Conservation (phyloP, 92 coral and sea anemone species). For the Pocillopora grandis region DNA sequence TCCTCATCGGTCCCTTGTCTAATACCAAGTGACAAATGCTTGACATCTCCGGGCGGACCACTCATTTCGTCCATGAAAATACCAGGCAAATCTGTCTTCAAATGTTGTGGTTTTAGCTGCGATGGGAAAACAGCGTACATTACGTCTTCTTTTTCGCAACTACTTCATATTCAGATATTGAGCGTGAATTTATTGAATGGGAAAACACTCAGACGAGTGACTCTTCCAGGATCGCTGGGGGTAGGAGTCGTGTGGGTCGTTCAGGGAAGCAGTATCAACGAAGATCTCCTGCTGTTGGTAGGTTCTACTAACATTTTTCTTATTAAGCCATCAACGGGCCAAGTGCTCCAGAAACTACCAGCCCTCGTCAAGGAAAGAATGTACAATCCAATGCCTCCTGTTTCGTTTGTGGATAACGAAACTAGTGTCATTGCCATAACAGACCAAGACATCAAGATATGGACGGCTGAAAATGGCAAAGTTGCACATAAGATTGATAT, state of each 20-base stretch:
- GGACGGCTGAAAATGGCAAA: constrained; percentile 69
- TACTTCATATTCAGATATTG: constrained; percentile 57
- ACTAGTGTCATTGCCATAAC: constrained; percentile 76
- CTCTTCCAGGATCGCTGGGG: constrained; percentile 73
- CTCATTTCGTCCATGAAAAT: constrained; percentile 73
- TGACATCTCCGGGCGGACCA: constrained; percentile 89
- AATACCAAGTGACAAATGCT: constrained; percentile 80
- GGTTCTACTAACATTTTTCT: constrained; percentile 82
- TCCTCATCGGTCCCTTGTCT: constrained; percentile 80
- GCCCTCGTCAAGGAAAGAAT: constrained; percentile 76
- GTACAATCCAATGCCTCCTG: constrained; percentile 69
- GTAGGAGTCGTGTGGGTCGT: constrained; percentile 64
- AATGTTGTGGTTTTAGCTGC: constrained; percentile 77
- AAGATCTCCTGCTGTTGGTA: constrained; percentile 63
- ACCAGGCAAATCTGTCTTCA: constrained; percentile 55
- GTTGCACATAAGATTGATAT: constrained; percentile 65
- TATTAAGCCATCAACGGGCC: constrained; percentile 70
- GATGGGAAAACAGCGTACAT: constrained; percentile 75
- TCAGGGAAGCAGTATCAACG: constrained; percentile 52
- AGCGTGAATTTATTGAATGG: constrained; percentile 72
- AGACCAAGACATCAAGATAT: constrained; percentile 67
- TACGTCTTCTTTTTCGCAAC: constrained; percentile 54
- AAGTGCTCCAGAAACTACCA: constrained; percentile 59
- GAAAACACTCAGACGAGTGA: constrained; percentile 67
- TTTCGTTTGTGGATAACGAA: constrained; percentile 78